Percentiles rank a stretch among this genome's conserved stretches.
phyloP scores from a whole-genome alignment of 2,113 vertebrate species.

The Anarhynchus alexandrinus region DNA sequence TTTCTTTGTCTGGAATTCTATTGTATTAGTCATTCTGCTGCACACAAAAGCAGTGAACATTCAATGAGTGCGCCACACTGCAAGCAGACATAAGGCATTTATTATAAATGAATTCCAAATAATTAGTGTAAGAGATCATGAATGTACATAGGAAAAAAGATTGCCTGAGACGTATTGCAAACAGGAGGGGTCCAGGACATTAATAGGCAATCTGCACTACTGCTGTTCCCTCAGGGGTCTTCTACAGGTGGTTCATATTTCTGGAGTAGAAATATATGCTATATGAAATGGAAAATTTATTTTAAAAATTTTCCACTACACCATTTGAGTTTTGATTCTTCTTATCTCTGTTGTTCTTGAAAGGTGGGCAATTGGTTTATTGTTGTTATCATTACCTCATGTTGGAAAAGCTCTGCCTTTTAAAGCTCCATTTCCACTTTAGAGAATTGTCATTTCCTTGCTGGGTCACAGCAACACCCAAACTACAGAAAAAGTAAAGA shows the following conservation, averaged over 20 bases:
- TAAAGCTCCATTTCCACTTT: neutral
- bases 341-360: neutral
- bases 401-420: neutral
- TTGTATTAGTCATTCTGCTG: conserved; percentile 53
- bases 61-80: conserved; percentile 27
- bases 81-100: conserved; percentile 77
- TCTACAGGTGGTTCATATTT: conserved; percentile 81
- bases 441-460: neutral
- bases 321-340: conserved; percentile 56
- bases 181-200: conserved; percentile 58
- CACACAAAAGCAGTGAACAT: conserved; percentile 50
- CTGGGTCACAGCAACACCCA: neutral
- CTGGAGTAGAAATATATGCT: conserved; percentile 66
- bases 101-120: conserved; percentile 79
- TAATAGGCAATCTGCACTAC: conserved; percentile 66
- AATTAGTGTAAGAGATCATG: conserved; percentile 76
- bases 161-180: conserved; percentile 33
- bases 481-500: neutral
- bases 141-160: conserved; percentile 54
- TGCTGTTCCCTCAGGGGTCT: conserved; percentile 66
- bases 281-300: conserved; percentile 77
- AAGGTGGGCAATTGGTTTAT: conserved; percentile 4
- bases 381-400: neutral
- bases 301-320: conserved; percentile 71
- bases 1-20: conserved; percentile 70